Base-by-base conservation (phyloP, 1,140 invertebrate species). In the Anastatus disparis region DNA sequence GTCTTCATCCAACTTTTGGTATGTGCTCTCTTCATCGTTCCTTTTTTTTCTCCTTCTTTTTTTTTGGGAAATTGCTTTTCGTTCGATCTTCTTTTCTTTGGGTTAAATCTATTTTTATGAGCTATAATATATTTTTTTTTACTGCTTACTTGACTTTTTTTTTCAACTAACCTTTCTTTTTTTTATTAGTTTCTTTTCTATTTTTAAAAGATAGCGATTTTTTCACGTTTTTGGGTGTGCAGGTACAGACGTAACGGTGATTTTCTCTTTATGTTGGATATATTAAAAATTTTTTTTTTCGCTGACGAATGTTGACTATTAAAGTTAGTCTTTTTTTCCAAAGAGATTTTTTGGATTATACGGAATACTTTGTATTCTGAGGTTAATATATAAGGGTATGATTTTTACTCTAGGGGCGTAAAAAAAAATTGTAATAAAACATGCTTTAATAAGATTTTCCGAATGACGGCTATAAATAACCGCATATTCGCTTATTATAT, bases 61-160 rank as follows among this genome's bases (percentile, higher is more conserved):
- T 42, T 27, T 12, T n/a, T n/a, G n/a, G n/a, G 24, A 61, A 44
- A 61, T 61, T 61, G 58, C 40, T 0, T 44, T 48, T 61, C 24
- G 53, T 40, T 42, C 52, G 35, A 24, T 17, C 65, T 50, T 15
- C 26, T 17, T 68, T 29, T 38, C 64, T 42, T 68, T n/a, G n/a
- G n/a, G n/a, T 73, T 26, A 29, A 64, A 64, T 52, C 20, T 48
- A 53, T 52, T 64, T 53, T 38, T 52, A 64, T 20, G 26, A 48
- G 62, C 46, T 17, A 64, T 53, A 52, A 53, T 22, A 40, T 64
- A n/a, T n/a, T n/a, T n/a, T n/a, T 64, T 53, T 48, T 53, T 38
- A 27, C 52, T 55, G 15, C 29, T 29, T 13, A 3, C 44, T 22
- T 13, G 42, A 9, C 15, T 8, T 55, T 55, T 20, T 4, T 22